Base-by-base conservation (phyloP, 1,140 invertebrate species). In the Holotrichia oblita region DNA sequence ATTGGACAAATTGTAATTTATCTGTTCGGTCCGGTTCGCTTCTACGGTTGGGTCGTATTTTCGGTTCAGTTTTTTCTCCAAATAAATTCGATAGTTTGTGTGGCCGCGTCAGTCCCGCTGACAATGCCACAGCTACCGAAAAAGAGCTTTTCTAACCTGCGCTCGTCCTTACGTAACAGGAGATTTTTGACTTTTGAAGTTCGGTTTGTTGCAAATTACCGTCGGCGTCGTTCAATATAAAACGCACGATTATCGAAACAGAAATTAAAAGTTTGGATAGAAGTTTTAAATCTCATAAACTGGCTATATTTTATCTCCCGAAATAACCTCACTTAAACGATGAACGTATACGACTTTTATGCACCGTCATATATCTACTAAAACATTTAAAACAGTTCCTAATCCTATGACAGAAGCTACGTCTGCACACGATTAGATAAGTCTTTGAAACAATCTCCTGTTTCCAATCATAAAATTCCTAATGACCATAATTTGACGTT, bases 1-100 rank as follows among this genome's bases (percentile, higher is more conserved):
- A 69, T 69, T 14, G 61, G 61, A 69, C 61, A 69, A 69, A 69
- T 69, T 69, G 27, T 69, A 69, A 69, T 69, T 69, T 69, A 69
- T 69, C 12, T 69, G 61, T 69, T 69, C 61, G 61, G 2, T 14
- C 22, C 20, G 22, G 12, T 8, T 34, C 61, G 27, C 61, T 69
- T 69, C 61, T 69, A 20, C 22, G 48, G 48, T 55, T 55, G 27
- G 22, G 61, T 69, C 8, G 61, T 69, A 69, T 69, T 69, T 69
- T 69, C 22, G 61, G 22, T 69, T 20, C 61, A 69, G 22, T 69
- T 69, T 69, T 69, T 69, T 34, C 22, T 69, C 20, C 10, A 34
- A 69, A 69, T 69, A 69, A 69, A 69, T 69, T 34, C 61, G 20
- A 27, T 69, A 22, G 61, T 69, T 69, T 69, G 61, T 69, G 61